phyloP scores from a whole-genome alignment of 2,113 vertebrate species.

The Oryzias melastigma region DNA sequence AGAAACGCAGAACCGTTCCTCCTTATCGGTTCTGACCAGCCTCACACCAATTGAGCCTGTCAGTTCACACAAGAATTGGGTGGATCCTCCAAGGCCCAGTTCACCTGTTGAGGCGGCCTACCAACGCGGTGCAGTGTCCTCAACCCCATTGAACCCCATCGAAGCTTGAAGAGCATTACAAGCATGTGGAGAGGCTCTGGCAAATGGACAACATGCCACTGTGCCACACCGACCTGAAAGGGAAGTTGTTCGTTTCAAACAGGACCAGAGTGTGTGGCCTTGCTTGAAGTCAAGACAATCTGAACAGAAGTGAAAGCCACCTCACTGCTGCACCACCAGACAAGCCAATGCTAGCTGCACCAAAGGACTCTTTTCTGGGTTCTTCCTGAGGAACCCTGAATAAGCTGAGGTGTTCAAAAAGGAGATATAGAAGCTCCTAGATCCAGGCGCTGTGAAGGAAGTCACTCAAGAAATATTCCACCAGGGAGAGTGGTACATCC shows the following conservation, averaged over 20 bases:
- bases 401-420: not conserved
- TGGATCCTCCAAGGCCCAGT: slow-evolving; percentile 8
- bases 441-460: no score
- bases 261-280: no score
- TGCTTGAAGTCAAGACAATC: not conserved
- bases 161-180: no score
- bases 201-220: no score
- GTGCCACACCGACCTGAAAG: no score
- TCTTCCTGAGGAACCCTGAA: not conserved
- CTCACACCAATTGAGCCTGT: not conserved
- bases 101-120: not conserved
- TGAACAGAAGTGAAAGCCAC: not conserved
- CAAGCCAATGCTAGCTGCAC: not conserved
- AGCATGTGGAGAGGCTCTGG: no score
- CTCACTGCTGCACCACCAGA: not conserved
- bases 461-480: no score
- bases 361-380: not conserved
- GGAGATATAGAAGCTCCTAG: not conserved
- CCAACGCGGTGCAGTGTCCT: no score
- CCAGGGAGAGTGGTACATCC: no score
- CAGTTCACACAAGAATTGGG: not conserved
- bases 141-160: no score
- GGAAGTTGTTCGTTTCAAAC: no score
- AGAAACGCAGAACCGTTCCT: not conserved
- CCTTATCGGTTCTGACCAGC: slow-evolving; percentile 8